A percentile compares a stretch with the other conserved stretches of the same genome.
Evolutionary conservation across 2,113 vertebrate species (phyloP).

Genomic region (Tretioscincus oriximinensis): DNA sequence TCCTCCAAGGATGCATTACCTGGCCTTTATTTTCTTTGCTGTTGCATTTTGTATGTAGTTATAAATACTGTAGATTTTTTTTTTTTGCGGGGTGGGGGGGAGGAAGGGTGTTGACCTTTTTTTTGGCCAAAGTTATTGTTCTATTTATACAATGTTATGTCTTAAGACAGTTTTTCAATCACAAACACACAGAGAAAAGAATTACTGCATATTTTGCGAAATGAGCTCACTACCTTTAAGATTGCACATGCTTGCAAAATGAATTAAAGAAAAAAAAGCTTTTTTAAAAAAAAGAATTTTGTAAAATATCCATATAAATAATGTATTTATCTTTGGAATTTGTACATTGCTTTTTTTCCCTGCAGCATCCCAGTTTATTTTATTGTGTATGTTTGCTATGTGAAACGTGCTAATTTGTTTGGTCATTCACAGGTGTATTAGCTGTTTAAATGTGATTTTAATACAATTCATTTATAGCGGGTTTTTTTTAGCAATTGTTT

Average conservation of each 20-base stretch:
- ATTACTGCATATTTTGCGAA: slow-evolving; percentile 87
- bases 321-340: slow-evolving; percentile 98
- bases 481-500: slow-evolving; percentile 81
- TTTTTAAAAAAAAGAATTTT: slow-evolving; percentile 83
- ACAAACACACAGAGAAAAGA: slow-evolving; percentile 58
- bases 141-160: slow-evolving; percentile 94
- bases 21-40: slow-evolving; percentile 82
- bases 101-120: slow-evolving; percentile 17
- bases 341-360: slow-evolving; percentile 85
- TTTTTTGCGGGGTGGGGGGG: no score
- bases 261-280: slow-evolving; percentile 74
- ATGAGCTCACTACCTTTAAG: slow-evolving; percentile 86
- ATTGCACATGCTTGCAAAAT: slow-evolving; percentile 81
- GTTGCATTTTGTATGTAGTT: slow-evolving; percentile 93
- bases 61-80: slow-evolving; percentile 86
- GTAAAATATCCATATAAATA: slow-evolving; percentile 98
- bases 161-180: slow-evolving; percentile 91
- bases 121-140: slow-evolving; percentile 95
- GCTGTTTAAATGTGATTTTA: slow-evolving; percentile 93
- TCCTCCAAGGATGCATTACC: slow-evolving; percentile 79
- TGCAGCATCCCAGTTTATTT: slow-evolving; percentile 80
- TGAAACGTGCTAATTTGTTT: slow-evolving; percentile 89
- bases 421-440: slow-evolving; percentile 85
- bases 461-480: slow-evolving; percentile 80
- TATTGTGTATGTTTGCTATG: slow-evolving; percentile 91